Evolutionary conservation across 2,888 invertebrate species (phyloP).

Genomic region (Nomada fucata): DNA sequence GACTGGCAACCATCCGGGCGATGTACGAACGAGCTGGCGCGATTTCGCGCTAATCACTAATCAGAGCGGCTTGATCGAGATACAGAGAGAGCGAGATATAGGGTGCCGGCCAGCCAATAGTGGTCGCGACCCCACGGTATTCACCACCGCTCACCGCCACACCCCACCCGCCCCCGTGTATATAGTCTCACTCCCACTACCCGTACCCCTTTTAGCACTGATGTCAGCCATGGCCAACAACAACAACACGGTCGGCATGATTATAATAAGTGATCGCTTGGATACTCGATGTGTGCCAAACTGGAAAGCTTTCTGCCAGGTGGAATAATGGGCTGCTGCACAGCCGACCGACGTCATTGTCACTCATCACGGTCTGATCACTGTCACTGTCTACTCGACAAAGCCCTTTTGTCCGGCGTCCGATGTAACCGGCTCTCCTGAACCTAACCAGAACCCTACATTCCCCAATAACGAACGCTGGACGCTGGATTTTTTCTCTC

Average conservation of each 20-base stretch:
- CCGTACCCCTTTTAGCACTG: conserved; percentile 67
- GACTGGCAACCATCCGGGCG: conserved; percentile 73
- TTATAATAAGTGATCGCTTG: conserved; percentile 80
- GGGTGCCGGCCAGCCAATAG: conserved; percentile 58
- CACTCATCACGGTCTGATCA: conserved; percentile 76
- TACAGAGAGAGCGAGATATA: conserved; percentile 45
- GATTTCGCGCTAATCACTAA: conserved; percentile 78
- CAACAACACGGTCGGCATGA: conserved; percentile 72
- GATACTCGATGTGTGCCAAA: conserved; percentile 81
- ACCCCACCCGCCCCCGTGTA: too few relatives aligned
- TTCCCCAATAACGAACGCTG: conserved; percentile 67
- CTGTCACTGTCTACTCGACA: conserved; percentile 75
- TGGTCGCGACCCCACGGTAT: conserved; percentile 45
- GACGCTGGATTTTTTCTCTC: conserved; percentile 11
- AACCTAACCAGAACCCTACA: conserved; percentile 67
- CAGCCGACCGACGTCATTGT: conserved; percentile 76
- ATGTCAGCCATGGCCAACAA: conserved; percentile 73
- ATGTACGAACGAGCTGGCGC: conserved; percentile 71
- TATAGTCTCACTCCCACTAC: conserved; percentile 10
- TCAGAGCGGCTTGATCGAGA: conserved; percentile 68
- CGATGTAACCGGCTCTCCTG: conserved; percentile 67
- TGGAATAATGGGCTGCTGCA: conserved; percentile 78
- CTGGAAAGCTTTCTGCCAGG: conserved; percentile 82
- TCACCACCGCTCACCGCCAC: conserved; percentile 6
- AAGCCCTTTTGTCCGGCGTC: conserved; percentile 73